Evolutionary conservation across 2,113 vertebrate genomes (phyloP), one percentile per base, ranked within the genome.

Genomic region (Abramis brama): DNA sequence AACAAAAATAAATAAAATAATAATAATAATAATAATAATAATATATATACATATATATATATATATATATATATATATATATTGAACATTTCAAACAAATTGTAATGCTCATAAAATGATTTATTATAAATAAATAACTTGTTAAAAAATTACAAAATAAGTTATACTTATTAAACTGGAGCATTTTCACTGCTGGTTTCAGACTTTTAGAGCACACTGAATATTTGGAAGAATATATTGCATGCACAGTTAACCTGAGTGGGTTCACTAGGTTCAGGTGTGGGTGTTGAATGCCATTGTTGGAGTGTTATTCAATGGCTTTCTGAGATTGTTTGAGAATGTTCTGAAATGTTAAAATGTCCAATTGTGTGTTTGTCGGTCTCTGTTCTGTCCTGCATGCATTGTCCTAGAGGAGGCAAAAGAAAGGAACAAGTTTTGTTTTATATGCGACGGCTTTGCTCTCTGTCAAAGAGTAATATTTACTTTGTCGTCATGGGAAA

Each of bases 391-490:
- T 47, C 50, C 75, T 21, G 27, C 25, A 17, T 57, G 7, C 64
- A 75, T 13, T 82, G 79, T 66, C 45, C 73, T 87, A 90, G 71
- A 89, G 84, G 85, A 70, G 85, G 87, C 84, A 87, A 82, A 83
- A 86, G 62, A 77, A 50, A 88, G 85, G 86, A 89, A 89, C 45
- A 77, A 21, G 33, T 64, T 76, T 39, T 85, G 55, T 90, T 93
- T 91, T 90, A 91, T 90, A 92, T 90, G 85, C 91, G 2, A 92
- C 88, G 91, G 88, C 89, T 92, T 82, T 78, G 76, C 84, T 86
- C 87, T 85, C 87, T 17, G 81, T 88, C 90, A 89, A 90, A 93
- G 90, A 89, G 21, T 88, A 93, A 92, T 93, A 93, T 94, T 94
- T 94, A 88, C 90, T 84, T 91, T 92, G 91, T 88, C 85, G 84